A percentile compares a stretch with the other conserved stretches of the same genome.
Evolutionary conservation across 2,797 vertebrate species (phyloP).

Genomic region (Chloroceryle amazona): DNA sequence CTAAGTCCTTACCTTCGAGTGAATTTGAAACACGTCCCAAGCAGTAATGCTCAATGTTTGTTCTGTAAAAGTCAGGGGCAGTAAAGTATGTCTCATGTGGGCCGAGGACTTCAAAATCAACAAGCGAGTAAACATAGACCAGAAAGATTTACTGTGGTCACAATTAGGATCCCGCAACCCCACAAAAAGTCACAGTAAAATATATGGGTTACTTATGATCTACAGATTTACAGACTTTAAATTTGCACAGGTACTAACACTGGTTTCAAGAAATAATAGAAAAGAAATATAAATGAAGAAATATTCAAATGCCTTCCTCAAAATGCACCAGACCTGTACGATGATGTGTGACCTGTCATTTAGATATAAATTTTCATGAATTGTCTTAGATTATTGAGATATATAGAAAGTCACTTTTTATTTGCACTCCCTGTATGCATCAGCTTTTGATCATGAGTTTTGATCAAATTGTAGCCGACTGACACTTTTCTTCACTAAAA

Average conservation of each 20-base stretch:
- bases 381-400: not conserved
- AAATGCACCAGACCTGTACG: not conserved
- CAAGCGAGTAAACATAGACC: not conserved
- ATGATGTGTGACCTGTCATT: fast-evolving
- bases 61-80: not conserved
- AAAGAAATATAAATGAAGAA: not conserved
- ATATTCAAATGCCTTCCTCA: not conserved
- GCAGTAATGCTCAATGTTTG: not conserved
- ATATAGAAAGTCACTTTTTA: not conserved
- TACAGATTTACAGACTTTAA: not conserved
- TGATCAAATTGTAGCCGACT: not conserved
- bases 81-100: not conserved
- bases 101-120: not conserved
- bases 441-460: not conserved
- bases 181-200: not conserved
- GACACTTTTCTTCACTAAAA: not conserved
- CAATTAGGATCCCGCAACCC: not conserved
- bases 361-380: not conserved
- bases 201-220: not conserved
- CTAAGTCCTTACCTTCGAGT: not conserved
- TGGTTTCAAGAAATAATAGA: not conserved
- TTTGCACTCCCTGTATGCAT: not conserved
- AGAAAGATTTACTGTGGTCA: not conserved
- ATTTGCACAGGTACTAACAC: not conserved
- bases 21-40: not conserved